Evolutionary conservation across 2,888 invertebrate species (phyloP).

Genomic region (Sceliomorpha sp.): DNA sequence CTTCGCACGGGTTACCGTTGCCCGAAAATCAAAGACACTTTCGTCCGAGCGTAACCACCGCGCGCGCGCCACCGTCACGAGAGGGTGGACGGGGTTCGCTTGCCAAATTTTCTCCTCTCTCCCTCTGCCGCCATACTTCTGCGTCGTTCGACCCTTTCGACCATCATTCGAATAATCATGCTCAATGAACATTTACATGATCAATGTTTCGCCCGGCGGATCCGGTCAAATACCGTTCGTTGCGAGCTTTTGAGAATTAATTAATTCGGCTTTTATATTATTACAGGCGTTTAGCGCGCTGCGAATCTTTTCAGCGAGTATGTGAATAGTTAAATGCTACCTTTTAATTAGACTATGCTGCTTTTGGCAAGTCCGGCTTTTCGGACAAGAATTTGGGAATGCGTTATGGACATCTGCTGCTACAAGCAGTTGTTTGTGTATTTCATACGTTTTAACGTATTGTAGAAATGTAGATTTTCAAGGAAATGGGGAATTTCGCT

Average conservation of each 20-base stretch:
- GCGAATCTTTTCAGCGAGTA: too few relatives aligned
- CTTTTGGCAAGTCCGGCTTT: too few relatives aligned
- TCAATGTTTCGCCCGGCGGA: slow-evolving; percentile 12
- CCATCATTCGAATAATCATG: slow-evolving; percentile 51
- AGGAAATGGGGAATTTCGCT: too few relatives aligned
- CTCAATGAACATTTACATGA: slow-evolving; percentile 52
- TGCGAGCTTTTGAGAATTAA: slow-evolving; percentile 34
- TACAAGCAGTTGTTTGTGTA: too few relatives aligned
- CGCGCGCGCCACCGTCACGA: slow-evolving; percentile 23
- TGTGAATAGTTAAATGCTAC: too few relatives aligned
- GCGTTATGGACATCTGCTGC: too few relatives aligned
- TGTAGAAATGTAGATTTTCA: too few relatives aligned
- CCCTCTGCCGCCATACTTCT: slow-evolving; percentile 15
- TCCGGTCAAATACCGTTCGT: slow-evolving; percentile 24
- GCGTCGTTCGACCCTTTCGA: slow-evolving; percentile 32
- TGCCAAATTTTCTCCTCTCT: slow-evolving; percentile 48
- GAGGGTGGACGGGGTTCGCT: slow-evolving; percentile 40
- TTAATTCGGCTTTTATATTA: slow-evolving; percentile 31
- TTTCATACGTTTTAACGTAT: too few relatives aligned
- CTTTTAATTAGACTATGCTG: too few relatives aligned
- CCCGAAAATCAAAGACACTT: slow-evolving; percentile 69
- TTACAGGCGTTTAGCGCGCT: too few relatives aligned
- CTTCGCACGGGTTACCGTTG: slow-evolving; percentile 50
- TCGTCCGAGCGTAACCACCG: slow-evolving; percentile 57
- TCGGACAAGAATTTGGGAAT: too few relatives aligned